Evolutionary conservation across 2,797 vertebrate genomes (phyloP).

Genomic region (Acrossocheilus wenchowensis): DNA sequence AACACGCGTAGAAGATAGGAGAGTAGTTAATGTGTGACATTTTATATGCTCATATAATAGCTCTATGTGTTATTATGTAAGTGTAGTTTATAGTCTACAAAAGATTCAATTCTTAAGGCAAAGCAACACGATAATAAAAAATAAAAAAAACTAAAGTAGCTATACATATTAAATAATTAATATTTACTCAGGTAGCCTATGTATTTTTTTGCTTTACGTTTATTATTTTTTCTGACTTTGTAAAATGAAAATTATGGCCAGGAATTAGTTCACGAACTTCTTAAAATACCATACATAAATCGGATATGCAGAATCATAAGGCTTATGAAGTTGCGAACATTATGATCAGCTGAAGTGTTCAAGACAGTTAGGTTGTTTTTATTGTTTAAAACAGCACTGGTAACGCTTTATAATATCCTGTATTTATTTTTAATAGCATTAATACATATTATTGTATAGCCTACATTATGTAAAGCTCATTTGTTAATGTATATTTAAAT

Average conservation of each 20-base stretch:
- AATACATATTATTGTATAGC: neutral
- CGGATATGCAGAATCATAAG: neutral
- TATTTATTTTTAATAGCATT: neutral
- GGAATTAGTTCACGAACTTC: neutral
- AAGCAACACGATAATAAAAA: neutral
- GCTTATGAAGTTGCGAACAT: neutral
- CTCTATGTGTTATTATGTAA: slow-evolving; percentile 21
- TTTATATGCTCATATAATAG: slow-evolving; percentile 23
- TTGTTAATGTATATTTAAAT: neutral
- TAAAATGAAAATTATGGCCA: neutral
- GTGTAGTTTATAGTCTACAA: neutral
- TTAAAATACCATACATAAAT: neutral
- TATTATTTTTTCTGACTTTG: neutral
- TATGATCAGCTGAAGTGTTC: neutral
- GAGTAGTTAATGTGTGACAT: slow-evolving; percentile 28
- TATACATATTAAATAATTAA: neutral
- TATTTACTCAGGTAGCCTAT: neutral
- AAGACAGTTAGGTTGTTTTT: neutral
- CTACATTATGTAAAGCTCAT: neutral
- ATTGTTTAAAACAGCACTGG: neutral
- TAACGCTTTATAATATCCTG: neutral
- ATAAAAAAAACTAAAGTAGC: neutral
- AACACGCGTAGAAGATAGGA: neutral
- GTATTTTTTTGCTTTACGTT: neutral
- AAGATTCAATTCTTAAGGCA: neutral